These are phyloP conservation scores for Lordiphosa fenestrarum DNA, from an alignment of 2,888 invertebrate species.

Conservation along the genomic window DNA sequence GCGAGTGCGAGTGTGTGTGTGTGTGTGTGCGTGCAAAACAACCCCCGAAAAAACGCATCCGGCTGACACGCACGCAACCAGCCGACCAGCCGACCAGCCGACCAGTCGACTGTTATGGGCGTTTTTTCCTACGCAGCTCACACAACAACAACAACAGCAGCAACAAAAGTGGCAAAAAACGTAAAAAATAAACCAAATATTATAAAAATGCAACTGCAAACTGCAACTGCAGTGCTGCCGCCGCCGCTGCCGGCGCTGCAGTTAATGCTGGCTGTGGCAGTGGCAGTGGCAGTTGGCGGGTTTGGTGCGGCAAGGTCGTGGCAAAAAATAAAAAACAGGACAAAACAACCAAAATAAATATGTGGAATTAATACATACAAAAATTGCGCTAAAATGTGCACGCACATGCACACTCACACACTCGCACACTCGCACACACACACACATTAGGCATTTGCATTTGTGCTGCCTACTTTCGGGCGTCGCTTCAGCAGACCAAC, in stretches of 20 bases:
- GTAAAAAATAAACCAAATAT: constrained; percentile 25
- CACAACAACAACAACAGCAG: constrained; percentile 4
- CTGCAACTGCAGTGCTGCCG: constrained; percentile 9
- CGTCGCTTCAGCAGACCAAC: constrained; percentile 32
- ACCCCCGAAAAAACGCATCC: constrained; percentile 57
- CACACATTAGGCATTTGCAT: constrained; percentile 9
- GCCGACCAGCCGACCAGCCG: constrained; percentile 10
- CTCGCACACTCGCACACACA: constrained; percentile 17
- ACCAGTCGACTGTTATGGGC: constrained; percentile 62
- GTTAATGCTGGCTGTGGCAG: constrained; percentile 47
- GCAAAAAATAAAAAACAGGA: constrained; percentile 34
- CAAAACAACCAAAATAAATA: constrained; percentile 69
- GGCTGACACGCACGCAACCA: constrained; percentile 24
- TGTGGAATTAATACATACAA: constrained; percentile 65
- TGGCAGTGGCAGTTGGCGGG: constrained; percentile 39
- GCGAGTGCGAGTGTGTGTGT: constrained; percentile 9
- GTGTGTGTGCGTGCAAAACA: constrained; percentile 55
- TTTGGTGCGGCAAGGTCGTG: constrained; percentile 66
- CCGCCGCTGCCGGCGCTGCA: constrained; percentile 15
- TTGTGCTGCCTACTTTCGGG: constrained; percentile 57
- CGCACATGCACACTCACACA: constrained; percentile 22
- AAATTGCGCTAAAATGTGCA: constrained; percentile 72
- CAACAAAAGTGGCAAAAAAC: no score
- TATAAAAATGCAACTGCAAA: constrained; percentile 37
- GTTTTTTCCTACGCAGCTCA: constrained; percentile 54